phyloP scores from a whole-genome alignment of 1,140 invertebrate species.

The Bombus vancouverensis region DNA sequence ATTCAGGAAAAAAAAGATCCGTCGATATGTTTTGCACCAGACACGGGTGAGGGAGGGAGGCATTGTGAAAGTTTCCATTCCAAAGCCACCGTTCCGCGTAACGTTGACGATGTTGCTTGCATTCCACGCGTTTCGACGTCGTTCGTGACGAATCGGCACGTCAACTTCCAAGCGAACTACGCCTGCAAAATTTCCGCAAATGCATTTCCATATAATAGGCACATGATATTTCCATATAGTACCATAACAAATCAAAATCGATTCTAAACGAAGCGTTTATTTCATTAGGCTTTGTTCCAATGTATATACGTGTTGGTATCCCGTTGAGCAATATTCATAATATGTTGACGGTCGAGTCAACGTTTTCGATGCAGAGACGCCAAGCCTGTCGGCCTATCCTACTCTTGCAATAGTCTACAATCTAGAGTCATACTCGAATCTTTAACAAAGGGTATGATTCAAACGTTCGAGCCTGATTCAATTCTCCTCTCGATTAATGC shows the following conservation, averaged over 20 bases:
- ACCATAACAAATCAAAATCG: background rate
- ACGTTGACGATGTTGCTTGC: background rate
- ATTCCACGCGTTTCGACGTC: slow-evolving; percentile 5
- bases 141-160: background rate
- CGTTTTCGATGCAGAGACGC: background rate
- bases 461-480: background rate
- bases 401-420: background rate
- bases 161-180: background rate
- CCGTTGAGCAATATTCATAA: slow-evolving; percentile 13
- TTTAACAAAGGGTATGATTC: background rate
- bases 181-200: background rate
- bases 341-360: background rate
- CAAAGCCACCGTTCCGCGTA: background rate
- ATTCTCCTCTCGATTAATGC: background rate
- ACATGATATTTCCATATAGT: background rate
- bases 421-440: background rate
- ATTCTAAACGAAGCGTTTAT: background rate
- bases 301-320: background rate
- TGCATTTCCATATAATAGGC: background rate
- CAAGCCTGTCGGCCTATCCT: slow-evolving; percentile 3
- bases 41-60: background rate
- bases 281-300: background rate
- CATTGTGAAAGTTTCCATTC: background rate
- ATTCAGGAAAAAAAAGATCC: background rate
- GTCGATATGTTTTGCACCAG: background rate